Evolutionary conservation across 1,140 invertebrate species (phyloP).

Genomic region (Probaryconus sp.): DNA sequence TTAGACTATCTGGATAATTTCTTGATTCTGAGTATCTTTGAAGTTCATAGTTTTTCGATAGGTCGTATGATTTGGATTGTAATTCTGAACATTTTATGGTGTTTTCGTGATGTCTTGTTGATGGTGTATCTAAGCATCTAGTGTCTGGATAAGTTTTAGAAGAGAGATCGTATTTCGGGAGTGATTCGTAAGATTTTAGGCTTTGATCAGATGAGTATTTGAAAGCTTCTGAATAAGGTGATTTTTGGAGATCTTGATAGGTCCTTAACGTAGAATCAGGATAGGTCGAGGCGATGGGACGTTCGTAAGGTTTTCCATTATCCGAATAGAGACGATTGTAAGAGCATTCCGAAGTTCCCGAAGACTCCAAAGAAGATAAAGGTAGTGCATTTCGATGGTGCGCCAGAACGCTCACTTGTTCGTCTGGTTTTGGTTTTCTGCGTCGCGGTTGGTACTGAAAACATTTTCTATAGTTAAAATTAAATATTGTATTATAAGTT

Average conservation of each 20-base stretch:
- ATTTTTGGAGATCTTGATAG: slow-evolving; percentile 64
- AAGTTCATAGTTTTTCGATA: slow-evolving; percentile 58
- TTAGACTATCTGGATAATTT: slow-evolving; percentile 63
- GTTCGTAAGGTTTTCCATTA: slow-evolving; percentile 66
- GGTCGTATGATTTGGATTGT: slow-evolving; percentile 66
- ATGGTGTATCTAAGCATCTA: slow-evolving; percentile 54
- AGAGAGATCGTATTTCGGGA: slow-evolving; percentile 61
- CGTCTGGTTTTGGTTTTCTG: slow-evolving; percentile 74
- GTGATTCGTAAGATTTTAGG: slow-evolving; percentile 57
- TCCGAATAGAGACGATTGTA: slow-evolving; percentile 68
- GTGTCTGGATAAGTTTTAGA: slow-evolving; percentile 64
- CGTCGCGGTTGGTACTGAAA: slow-evolving; percentile 75
- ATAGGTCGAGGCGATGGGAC: slow-evolving; percentile 59
- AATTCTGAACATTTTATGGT: slow-evolving; percentile 64
- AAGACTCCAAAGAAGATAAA: slow-evolving; percentile 37
- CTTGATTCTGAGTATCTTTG: slow-evolving; percentile 69
- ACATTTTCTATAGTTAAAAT: too few species aligned
- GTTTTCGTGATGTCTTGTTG: slow-evolving; percentile 46
- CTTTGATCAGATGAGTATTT: slow-evolving; percentile 66
- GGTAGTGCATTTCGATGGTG: slow-evolving; percentile 61
- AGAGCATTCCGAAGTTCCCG: slow-evolving; percentile 67
- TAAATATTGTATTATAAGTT: slow-evolving; percentile 14
- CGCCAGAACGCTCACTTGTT: slow-evolving; percentile 67
- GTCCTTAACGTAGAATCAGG: slow-evolving; percentile 57
- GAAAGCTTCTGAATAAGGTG: slow-evolving; percentile 48